Base-by-base conservation (phyloP, 2,888 invertebrate species). In the Athalia cordata region DNA sequence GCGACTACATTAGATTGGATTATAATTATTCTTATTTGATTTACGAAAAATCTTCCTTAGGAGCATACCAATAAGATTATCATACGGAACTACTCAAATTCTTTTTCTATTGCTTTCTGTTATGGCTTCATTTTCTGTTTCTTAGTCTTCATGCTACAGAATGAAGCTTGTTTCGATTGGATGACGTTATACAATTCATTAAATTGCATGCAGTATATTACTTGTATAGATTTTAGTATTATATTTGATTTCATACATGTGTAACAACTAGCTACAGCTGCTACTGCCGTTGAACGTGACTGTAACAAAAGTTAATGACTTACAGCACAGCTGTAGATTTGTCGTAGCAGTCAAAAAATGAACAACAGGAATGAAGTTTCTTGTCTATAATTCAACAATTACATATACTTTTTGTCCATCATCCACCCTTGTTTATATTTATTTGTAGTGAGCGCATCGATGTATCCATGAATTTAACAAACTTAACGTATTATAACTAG, bases 11-110 rank as follows among this genome's bases (percentile, higher is more conserved):
- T 72, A 47, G 72, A 72, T 72, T 72, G 59, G 72, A 72, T 72
- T 72, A 72, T 72, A 59, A 57, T 72, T 72, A 72, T 59, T 72
- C 72, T 72, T 72, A 72, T 72, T 72, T 11, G 72, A 72, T 72
- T 29, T 55, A n/a, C 3, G 55, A 55, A 29, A 29, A 29, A 29
- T 29, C 29, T 29, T 29, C 29, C 29, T 29, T 29, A 55, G n/a
- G n/a, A 55, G 55, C 7, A 55, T 55, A n/a, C n/a, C 55, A 4
- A 9, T n/a, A 55, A 55, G 55, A 55, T 11, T 55, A 55, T 11
- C 11, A 7, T 7, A 55, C 55, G n/a, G 8, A 52, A 9, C 8
- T 52, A 52, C 29, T 29, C 29, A 29, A 29, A 29, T 29, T 29
- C 2, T 29, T n/a, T 29, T 29, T 29, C 2, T 29, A 29, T 29